Conservation (phyloP, 1,140 invertebrate genomes). For the Pygmarrhopalites habei region DNA sequence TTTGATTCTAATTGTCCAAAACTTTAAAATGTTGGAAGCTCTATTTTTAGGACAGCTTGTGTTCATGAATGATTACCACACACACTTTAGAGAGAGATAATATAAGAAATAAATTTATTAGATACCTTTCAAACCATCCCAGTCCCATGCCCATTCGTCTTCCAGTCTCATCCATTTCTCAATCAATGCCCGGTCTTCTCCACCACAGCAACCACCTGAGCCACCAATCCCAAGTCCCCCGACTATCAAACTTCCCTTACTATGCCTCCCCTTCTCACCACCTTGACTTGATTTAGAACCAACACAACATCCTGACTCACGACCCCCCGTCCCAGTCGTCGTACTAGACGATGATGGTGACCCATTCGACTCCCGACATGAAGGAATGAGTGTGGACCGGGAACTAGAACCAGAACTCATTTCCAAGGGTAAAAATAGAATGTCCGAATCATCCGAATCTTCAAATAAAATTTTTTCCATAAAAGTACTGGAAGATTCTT, state of each 20-base stretch:
- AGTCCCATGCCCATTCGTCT: constrained; percentile 39
- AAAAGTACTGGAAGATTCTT: constrained; percentile 29
- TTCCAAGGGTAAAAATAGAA: constrained; percentile 37
- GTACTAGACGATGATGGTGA: not conserved
- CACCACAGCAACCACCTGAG: not conserved
- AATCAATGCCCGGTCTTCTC: constrained; percentile 33
- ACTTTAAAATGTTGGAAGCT: no score
- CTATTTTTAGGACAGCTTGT: no score
- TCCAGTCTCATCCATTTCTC: constrained; percentile 39
- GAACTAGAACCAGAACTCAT: constrained; percentile 27
- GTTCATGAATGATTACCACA: no score
- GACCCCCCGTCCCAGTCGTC: not conserved
- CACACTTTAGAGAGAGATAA: no score
- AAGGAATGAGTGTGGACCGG: constrained; percentile 24
- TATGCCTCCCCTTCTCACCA: not conserved
- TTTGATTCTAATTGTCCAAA: no score
- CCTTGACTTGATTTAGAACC: not conserved
- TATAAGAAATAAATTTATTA: no score
- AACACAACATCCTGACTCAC: not conserved
- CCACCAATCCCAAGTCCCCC: not conserved
- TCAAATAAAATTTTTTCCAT: constrained; percentile 38
- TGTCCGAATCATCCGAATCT: constrained; percentile 39
- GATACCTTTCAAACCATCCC: constrained; percentile 30
- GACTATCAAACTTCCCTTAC: not conserved
- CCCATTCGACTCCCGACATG: constrained; percentile 1